These are phyloP conservation scores for Episyrphus balteatus DNA, from an alignment of 1,140 invertebrate genomes.

Conservation along the genomic window DNA sequence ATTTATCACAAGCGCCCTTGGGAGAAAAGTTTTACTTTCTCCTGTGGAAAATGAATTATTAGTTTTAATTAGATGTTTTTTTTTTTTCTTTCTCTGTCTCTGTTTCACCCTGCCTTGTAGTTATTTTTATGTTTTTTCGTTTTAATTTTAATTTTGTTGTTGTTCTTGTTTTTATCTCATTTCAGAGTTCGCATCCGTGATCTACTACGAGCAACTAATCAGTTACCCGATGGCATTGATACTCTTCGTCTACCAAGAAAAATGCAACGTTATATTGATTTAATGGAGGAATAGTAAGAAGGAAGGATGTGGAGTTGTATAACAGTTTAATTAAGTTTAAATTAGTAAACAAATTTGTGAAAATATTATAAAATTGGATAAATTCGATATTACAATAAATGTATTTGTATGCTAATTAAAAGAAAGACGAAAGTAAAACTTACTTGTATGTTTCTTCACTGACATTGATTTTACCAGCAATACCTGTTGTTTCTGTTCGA, in stretches of 20 bases:
- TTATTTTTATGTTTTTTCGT: too few species aligned
- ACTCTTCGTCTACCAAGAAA: slow-evolving; percentile 50
- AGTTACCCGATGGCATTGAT: slow-evolving; percentile 59
- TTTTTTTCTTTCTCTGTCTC: too few species aligned
- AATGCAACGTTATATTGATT: slow-evolving; percentile 57
- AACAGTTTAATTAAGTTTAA: background rate
- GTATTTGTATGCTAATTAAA: background rate
- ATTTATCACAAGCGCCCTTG: too few species aligned
- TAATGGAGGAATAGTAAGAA: slow-evolving; percentile 48
- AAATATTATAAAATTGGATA: background rate
- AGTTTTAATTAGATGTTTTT: too few species aligned
- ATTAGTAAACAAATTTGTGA: background rate
- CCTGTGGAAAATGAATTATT: too few species aligned
- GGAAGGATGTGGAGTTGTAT: background rate
- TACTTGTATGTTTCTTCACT: slow-evolving; percentile 90
- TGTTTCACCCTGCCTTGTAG: too few species aligned
- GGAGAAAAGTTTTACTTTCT: too few species aligned
- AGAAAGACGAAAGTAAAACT: slow-evolving; percentile 18
- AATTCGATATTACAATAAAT: too few species aligned
- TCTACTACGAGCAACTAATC: slow-evolving; percentile 51
- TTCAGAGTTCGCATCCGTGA: slow-evolving; percentile 52
- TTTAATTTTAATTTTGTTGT: background rate
- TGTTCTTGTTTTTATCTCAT: background rate
- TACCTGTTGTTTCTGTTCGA: slow-evolving; percentile 88
- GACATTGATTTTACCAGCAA: slow-evolving; percentile 83